Evolutionary conservation across 1,140 invertebrate species (phyloP).

Genomic region (Tigriopus japonicus): DNA sequence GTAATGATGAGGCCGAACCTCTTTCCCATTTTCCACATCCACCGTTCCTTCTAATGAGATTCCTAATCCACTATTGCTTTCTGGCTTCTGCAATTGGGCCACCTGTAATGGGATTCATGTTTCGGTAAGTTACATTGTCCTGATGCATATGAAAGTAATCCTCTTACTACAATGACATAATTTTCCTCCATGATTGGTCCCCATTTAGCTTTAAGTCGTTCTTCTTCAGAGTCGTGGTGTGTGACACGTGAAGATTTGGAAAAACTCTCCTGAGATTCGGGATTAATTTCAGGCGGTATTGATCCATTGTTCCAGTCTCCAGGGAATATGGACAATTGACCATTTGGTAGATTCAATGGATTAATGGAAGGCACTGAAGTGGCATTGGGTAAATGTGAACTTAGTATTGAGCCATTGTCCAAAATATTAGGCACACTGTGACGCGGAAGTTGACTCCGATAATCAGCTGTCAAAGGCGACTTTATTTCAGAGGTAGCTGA

Average conservation of each 20-base stretch:
- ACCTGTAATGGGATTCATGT: not conserved
- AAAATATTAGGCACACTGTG: not conserved
- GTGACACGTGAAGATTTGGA: not conserved
- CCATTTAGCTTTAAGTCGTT: not conserved
- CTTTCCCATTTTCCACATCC: constrained; percentile 70
- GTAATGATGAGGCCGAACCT: constrained; percentile 81
- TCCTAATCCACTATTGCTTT: constrained; percentile 68
- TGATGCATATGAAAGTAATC: not conserved
- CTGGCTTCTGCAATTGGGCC: constrained; percentile 63
- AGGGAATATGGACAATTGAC: not conserved
- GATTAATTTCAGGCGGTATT: too few relatives aligned
- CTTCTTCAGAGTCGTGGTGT: not conserved
- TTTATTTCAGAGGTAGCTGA: too few relatives aligned
- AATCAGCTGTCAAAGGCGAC: too few relatives aligned
- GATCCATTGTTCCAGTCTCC: not conserved
- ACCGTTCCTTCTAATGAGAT: constrained; percentile 93
- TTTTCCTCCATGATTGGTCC: constrained; percentile 1
- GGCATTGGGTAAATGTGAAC: too few relatives aligned
- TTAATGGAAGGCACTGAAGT: not conserved
- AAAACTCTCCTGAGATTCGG: too few relatives aligned
- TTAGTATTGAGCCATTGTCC: not conserved
- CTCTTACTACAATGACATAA: constrained; percentile 10
- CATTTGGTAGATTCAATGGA: not conserved
- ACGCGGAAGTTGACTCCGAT: not conserved
- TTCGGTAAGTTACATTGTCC: too few relatives aligned